Percentiles rank a stretch among this genome's conserved stretches.
phyloP scores from a whole-genome alignment of 2,113 vertebrate genomes.

The Hyaena hyaena region DNA sequence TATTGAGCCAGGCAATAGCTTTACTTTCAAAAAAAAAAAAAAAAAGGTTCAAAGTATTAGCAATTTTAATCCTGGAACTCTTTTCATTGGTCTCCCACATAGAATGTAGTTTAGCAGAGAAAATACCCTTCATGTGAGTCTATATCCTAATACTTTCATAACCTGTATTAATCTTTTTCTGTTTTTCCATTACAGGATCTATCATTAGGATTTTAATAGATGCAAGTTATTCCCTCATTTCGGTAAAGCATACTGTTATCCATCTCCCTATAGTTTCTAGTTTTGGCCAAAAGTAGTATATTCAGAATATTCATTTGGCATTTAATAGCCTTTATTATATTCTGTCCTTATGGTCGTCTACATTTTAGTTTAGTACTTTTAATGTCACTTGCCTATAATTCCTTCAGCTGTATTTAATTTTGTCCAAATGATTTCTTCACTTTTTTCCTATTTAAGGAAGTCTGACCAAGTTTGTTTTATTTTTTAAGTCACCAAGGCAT shows the following conservation, averaged over 20 bases:
- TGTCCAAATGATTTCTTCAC: background rate
- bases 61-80: constrained; percentile 22
- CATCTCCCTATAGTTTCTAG: background rate
- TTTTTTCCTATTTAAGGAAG: background rate
- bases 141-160: background rate
- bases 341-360: background rate
- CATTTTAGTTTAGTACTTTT: background rate
- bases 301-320: background rate
- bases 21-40: background rate
- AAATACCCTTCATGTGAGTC: background rate
- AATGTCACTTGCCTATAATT: background rate
- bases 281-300: background rate
- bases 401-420: background rate
- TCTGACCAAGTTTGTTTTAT: background rate
- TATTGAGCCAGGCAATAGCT: background rate
- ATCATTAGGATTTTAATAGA: background rate
- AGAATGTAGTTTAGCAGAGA: background rate
- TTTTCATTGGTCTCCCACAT: constrained; percentile 8
- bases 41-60: background rate
- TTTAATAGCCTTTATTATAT: background rate
- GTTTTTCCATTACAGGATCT: background rate
- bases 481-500: background rate
- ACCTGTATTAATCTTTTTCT: background rate
- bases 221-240: background rate
- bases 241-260: background rate